Conservation (phyloP, 2,888 invertebrate species). For the Trachelus stipa region DNA sequence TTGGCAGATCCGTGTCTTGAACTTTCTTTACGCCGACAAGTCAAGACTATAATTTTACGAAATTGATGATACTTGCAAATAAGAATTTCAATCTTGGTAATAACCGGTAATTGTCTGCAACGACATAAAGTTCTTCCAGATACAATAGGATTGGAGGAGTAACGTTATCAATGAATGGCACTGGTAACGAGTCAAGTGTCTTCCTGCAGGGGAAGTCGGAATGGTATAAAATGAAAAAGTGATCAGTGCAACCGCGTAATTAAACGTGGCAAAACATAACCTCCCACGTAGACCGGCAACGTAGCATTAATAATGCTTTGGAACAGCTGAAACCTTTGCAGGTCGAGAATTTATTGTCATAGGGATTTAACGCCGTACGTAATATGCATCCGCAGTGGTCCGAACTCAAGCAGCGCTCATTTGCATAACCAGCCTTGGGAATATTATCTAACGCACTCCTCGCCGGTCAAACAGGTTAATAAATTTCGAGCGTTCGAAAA, state of each 20-base stretch:
- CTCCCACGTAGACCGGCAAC: not conserved
- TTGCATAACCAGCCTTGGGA: constrained; percentile 27
- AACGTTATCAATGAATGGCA: not conserved
- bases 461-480: constrained; percentile 16
- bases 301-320: not conserved
- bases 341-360: not conserved
- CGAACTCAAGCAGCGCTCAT: constrained; percentile 20
- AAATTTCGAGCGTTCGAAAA: constrained; percentile 16
- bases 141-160: not conserved
- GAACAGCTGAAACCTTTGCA: not conserved
- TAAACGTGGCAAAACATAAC: not conserved
- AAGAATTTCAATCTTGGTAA: not conserved
- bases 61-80: not conserved
- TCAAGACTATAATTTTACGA: not conserved
- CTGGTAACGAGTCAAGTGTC: not conserved
- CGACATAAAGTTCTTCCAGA: not conserved
- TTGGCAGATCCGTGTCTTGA: not conserved
- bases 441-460: constrained; percentile 26
- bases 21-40: not conserved
- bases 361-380: constrained; percentile 1
- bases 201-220: not conserved
- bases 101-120: not conserved
- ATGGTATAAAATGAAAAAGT: not conserved
- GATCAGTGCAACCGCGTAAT: not conserved
- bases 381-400: constrained; percentile 8